Evolutionary conservation across 2,888 invertebrate genomes (phyloP).

Genomic region (Chrysomela aeneicollis): DNA sequence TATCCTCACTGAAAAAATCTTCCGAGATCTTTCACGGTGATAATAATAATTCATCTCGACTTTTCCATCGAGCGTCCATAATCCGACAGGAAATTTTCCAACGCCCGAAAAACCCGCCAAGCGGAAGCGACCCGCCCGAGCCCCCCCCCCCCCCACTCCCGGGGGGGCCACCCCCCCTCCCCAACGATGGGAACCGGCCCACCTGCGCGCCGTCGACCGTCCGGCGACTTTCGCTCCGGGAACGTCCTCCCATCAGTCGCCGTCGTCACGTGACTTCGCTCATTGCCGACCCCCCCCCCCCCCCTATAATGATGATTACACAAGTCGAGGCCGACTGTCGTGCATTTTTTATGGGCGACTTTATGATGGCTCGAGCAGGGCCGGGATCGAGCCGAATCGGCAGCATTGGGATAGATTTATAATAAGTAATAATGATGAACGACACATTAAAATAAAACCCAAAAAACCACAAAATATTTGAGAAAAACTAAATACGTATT

Average conservation of each 20-base stretch:
- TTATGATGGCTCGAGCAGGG: slow-evolving; percentile 41
- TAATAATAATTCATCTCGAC: too few relatives aligned
- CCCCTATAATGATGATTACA: slow-evolving; percentile 51
- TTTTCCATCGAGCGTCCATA: too few relatives aligned
- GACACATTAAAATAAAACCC: too few relatives aligned
- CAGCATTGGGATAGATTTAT: too few relatives aligned
- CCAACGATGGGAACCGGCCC: slow-evolving; percentile 13
- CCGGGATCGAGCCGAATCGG: neutral
- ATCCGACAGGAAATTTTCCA: neutral
- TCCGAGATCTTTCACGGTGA: too few relatives aligned
- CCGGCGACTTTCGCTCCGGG: neutral
- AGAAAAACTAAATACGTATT: too few relatives aligned
- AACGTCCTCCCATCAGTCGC: slow-evolving; percentile 14
- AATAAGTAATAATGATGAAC: too few relatives aligned
- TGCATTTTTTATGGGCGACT: slow-evolving; percentile 57
- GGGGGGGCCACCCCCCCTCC: neutral
- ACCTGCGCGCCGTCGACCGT: neutral
- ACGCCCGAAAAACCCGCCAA: neutral
- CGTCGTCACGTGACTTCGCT: slow-evolving; percentile 19
- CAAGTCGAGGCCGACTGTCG: slow-evolving; percentile 32
- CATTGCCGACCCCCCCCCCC: slow-evolving; percentile 18
- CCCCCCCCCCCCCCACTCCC: neutral
- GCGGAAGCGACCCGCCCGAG: neutral
- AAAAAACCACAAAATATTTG: too few relatives aligned
- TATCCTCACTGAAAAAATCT: too few relatives aligned